phyloP scores from a whole-genome alignment of 1,140 invertebrate genomes.

The Pogonus chalceus region DNA sequence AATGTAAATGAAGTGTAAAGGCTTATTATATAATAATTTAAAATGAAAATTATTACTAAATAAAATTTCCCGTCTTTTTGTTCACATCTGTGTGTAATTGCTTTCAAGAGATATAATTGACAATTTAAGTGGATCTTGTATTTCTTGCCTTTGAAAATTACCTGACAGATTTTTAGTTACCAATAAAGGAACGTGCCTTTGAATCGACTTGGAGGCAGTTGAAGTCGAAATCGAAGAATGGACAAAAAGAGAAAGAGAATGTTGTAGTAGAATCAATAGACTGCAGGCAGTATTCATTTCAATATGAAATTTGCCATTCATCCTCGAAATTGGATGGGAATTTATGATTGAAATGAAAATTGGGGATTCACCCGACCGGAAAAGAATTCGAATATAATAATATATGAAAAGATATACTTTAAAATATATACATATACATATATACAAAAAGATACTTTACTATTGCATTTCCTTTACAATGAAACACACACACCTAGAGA shows the following conservation, averaged over 20 bases:
- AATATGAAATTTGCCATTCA: constrained; percentile 34
- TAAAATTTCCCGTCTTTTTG: neutral
- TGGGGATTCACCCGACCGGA: constrained; percentile 20
- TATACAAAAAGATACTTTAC: too few relatives aligned
- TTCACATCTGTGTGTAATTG: neutral
- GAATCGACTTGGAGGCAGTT: neutral
- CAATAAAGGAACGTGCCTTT: neutral
- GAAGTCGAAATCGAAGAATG: neutral
- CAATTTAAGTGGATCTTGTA: neutral
- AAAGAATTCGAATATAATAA: constrained; percentile 26
- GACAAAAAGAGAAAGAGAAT: neutral
- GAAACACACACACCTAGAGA: too few relatives aligned
- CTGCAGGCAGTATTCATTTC: constrained; percentile 30
- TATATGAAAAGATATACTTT: neutral
- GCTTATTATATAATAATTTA: neutral
- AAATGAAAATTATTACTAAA: neutral
- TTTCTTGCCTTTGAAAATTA: constrained; percentile 8
- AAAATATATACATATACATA: neutral
- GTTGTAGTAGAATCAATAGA: constrained; percentile 23
- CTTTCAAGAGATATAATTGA: constrained; percentile 2
- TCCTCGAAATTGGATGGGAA: constrained; percentile 33
- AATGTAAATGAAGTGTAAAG: neutral
- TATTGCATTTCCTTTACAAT: too few relatives aligned
- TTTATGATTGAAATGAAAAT: constrained; percentile 35
- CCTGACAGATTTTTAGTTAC: neutral